Percentiles rank a stretch among this genome's conserved stretches.
These are phyloP conservation scores for Lepas anatifera DNA, from an alignment of 2,888 invertebrate genomes.

Conservation along the genomic window DNA sequence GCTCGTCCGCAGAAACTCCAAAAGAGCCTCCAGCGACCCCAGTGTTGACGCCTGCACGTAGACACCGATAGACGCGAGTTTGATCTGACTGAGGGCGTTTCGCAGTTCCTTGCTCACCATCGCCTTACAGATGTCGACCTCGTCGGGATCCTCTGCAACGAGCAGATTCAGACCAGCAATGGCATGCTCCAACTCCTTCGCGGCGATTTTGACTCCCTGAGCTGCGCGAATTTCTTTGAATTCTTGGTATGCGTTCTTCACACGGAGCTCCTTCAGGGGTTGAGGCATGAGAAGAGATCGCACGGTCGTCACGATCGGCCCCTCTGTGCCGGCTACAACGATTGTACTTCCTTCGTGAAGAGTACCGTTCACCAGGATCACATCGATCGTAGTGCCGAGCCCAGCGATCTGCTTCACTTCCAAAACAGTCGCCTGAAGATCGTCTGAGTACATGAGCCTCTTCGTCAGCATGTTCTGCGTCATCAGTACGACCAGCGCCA, in stretches of 20 bases:
- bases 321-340: slow-evolving; percentile 92
- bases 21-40: slow-evolving; percentile 90
- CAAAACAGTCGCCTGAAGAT: slow-evolving; percentile 60
- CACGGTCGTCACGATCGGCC: slow-evolving; percentile 94
- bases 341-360: slow-evolving; percentile 86
- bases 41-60: slow-evolving; percentile 99
- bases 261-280: slow-evolving; percentile 90
- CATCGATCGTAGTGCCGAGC: slow-evolving; percentile 95
- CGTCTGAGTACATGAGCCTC: slow-evolving; percentile 79
- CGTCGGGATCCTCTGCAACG: slow-evolving; percentile 85
- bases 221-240: slow-evolving; percentile 90
- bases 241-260: slow-evolving; percentile 72
- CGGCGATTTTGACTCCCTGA: slow-evolving; percentile 96
- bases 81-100: slow-evolving; percentile 82
- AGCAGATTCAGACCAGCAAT: slow-evolving; percentile 69
- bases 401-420: slow-evolving; percentile 91
- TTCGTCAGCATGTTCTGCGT: slow-evolving; percentile 83
- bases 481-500: slow-evolving; percentile 82
- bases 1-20: slow-evolving; percentile 80
- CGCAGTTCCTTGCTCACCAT: slow-evolving; percentile 78
- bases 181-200: slow-evolving; percentile 94
- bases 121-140: slow-evolving; percentile 73
- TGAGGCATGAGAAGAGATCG: slow-evolving; percentile 94
- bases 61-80: slow-evolving; percentile 80
- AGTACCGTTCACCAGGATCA: slow-evolving; percentile 94